Conservation (phyloP, 2,113 vertebrate genomes). For the Sylvia atricapilla region DNA sequence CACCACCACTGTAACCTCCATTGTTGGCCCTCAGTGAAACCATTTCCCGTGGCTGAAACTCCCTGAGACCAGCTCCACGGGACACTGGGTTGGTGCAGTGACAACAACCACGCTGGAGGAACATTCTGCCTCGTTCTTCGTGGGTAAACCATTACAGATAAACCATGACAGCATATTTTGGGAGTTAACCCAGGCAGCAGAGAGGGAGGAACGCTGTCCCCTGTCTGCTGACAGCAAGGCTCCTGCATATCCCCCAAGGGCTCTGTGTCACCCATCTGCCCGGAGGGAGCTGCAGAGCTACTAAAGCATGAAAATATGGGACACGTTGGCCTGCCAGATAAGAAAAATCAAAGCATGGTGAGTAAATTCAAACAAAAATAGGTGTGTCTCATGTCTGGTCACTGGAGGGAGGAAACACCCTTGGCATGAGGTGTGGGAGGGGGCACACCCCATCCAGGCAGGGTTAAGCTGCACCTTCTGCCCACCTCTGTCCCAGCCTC, state of each 20-base stretch:
- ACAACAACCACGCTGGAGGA: fast-evolving
- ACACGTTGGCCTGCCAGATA: neutral
- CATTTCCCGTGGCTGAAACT: neutral
- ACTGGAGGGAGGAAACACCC: neutral
- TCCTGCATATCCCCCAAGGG: neutral
- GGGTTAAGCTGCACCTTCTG: neutral
- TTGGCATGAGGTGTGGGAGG: neutral
- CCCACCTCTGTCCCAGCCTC: neutral
- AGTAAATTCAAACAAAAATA: neutral
- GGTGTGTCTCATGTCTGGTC: neutral
- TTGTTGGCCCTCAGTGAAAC: neutral
- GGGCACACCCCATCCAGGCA: neutral
- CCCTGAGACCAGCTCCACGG: neutral
- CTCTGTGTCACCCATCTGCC: neutral
- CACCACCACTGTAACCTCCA: fast-evolving
- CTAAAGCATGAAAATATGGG: neutral
- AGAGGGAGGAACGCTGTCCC: neutral
- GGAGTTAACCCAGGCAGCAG: fast-evolving
- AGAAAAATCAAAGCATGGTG: neutral
- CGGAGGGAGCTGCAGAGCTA: neutral
- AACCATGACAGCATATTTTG: fast-evolving
- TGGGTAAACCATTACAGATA: neutral
- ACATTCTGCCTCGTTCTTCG: neutral
- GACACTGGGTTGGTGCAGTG: neutral
- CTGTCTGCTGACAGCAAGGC: neutral